A percentile compares a stretch with the other conserved stretches of the same genome.
Evolutionary conservation across 2,113 vertebrate genomes (phyloP).

Genomic region (Aix galericulata): DNA sequence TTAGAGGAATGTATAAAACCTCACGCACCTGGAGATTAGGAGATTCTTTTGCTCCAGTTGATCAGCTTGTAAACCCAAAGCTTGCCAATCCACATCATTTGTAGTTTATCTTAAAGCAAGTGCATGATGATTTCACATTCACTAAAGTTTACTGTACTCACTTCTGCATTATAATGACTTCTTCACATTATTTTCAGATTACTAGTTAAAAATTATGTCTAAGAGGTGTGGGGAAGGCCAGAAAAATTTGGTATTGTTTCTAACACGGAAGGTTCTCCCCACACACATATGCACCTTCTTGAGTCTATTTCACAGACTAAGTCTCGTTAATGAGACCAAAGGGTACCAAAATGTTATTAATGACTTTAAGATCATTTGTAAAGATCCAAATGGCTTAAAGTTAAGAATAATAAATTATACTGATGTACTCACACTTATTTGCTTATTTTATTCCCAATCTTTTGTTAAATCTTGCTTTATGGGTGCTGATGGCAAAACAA

Average conservation of each 20-base stretch:
- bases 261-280: not conserved
- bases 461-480: not conserved
- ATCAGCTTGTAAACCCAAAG: not conserved
- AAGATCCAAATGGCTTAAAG: not conserved
- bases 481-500: not conserved
- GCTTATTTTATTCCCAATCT: not conserved
- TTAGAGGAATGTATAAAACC: slow-evolving; percentile 1
- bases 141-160: not conserved
- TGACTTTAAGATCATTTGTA: not conserved
- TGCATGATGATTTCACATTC: not conserved
- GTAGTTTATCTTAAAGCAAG: not conserved
- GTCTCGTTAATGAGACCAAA: not conserved
- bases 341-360: not conserved
- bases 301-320: not conserved
- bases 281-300: not conserved
- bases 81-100: not conserved
- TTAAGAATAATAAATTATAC: not conserved
- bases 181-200: not conserved
- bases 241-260: not conserved
- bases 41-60: not conserved
- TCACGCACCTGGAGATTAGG: not conserved
- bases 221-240: not conserved
- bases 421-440: not conserved
- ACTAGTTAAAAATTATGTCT: not conserved
- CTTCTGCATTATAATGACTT: not conserved